A percentile compares a stretch with the other conserved stretches of the same genome.
phyloP scores from a whole-genome alignment of 2,113 vertebrate species.

The Sinocyclocheilus anshuiensis region DNA sequence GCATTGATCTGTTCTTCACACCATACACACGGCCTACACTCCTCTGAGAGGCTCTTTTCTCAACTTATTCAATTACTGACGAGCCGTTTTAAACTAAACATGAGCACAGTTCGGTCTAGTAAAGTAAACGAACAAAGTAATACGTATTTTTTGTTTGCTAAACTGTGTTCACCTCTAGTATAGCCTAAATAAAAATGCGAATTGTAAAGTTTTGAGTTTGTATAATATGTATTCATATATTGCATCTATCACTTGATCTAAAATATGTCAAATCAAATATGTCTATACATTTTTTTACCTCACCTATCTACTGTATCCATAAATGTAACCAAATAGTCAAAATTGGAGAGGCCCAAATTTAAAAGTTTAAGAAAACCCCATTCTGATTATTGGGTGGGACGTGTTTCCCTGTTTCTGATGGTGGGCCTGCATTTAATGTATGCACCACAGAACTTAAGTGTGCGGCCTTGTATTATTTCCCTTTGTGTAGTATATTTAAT shows the following conservation, averaged over 20 bases:
- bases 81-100: not conserved
- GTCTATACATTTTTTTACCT: too few relatives aligned
- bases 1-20: constrained; percentile 28
- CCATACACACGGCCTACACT: not conserved
- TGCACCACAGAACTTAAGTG: not conserved
- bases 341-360: not conserved
- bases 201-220: too few relatives aligned
- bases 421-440: not conserved
- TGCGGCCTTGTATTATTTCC: not conserved
- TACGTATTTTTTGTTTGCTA: not conserved
- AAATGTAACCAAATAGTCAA: not conserved
- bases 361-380: not conserved
- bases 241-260: too few relatives aligned
- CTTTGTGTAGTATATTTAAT: not conserved
- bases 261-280: too few relatives aligned
- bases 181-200: too few relatives aligned
- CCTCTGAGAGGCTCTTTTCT: not conserved
- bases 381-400: not conserved
- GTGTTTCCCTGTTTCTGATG: not conserved
- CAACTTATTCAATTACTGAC: not conserved
- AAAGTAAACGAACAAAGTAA: not conserved
- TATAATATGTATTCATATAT: too few relatives aligned
- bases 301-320: not conserved
- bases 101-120: not conserved
- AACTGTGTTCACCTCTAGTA: not conserved